Evolutionary conservation across 2,888 invertebrate species (phyloP).

Genomic region (Meteorus cinctellus): DNA sequence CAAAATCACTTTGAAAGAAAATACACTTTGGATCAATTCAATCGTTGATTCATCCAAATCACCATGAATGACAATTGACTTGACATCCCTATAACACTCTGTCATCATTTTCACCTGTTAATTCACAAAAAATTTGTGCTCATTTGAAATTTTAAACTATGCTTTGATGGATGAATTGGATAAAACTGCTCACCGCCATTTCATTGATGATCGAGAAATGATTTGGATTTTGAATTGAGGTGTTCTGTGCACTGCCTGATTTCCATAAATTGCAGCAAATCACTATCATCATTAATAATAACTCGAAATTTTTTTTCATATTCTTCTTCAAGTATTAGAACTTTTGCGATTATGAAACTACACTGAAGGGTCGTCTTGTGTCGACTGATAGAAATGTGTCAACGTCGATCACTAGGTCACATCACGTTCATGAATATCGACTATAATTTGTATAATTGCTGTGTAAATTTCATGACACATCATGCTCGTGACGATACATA

Average conservation of each 20-base stretch:
- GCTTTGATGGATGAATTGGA: too few species aligned
- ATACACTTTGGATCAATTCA: not conserved
- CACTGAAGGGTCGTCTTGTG: too few species aligned
- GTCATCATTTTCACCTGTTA: not conserved
- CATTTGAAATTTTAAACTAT: too few species aligned
- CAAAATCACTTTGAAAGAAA: not conserved
- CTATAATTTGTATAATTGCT: too few species aligned
- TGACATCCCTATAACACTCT: not conserved
- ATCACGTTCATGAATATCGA: too few species aligned
- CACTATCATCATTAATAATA: not conserved
- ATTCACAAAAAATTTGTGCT: not conserved
- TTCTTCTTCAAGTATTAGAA: too few species aligned
- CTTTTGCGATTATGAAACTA: too few species aligned
- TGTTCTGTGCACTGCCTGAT: not conserved
- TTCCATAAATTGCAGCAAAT: not conserved
- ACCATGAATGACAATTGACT: not conserved
- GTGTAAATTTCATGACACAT: too few species aligned
- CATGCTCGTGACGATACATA: too few species aligned
- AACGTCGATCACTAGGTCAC: too few species aligned
- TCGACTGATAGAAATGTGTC: too few species aligned
- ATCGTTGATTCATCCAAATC: not conserved
- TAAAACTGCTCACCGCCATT: not conserved
- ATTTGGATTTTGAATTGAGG: not conserved
- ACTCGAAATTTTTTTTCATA: too few species aligned
- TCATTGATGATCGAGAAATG: not conserved